Percentiles rank a stretch among this genome's conserved stretches.
phyloP scores from a whole-genome alignment of 2,113 vertebrate species.

The Saimiri boliviensis region DNA sequence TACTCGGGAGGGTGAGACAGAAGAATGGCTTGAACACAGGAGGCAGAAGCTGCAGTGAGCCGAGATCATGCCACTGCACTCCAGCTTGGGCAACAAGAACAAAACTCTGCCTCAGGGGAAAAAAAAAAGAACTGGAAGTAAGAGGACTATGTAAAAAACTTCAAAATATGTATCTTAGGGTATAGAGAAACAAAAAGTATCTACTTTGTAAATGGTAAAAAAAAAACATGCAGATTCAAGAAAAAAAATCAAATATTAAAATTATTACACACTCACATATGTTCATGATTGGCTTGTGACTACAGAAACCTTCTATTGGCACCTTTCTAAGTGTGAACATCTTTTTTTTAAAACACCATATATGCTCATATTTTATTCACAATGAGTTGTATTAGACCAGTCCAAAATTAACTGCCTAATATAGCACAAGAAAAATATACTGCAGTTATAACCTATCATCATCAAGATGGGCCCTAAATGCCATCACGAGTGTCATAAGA shows the following conservation, averaged over 20 bases:
- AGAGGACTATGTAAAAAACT: not conserved
- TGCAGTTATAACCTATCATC: not conserved
- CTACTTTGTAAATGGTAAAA: not conserved
- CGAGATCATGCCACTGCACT: no score
- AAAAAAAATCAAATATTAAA: not conserved
- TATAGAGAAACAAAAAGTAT: not conserved
- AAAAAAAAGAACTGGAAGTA: not conserved
- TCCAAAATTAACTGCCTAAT: slow-evolving; percentile 38
- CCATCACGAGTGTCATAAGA: not conserved
- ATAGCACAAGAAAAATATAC: not conserved
- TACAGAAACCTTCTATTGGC: not conserved
- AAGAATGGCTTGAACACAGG: no score
- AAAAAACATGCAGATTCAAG: not conserved
- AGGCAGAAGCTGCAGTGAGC: no score
- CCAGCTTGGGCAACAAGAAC: no score
- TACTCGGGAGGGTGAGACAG: no score
- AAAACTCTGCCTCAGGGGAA: no score
- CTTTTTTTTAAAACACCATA: not conserved
- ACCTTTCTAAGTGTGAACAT: not conserved
- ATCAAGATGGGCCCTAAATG: not conserved
- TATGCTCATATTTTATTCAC: not conserved
- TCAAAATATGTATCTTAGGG: not conserved
- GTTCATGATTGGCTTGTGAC: not conserved
- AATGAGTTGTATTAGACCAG: not conserved
- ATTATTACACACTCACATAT: not conserved